Evolutionary conservation across 1,140 invertebrate genomes (phyloP), one percentile per base, ranked within the genome.

Genomic region (Tribolium madens): DNA sequence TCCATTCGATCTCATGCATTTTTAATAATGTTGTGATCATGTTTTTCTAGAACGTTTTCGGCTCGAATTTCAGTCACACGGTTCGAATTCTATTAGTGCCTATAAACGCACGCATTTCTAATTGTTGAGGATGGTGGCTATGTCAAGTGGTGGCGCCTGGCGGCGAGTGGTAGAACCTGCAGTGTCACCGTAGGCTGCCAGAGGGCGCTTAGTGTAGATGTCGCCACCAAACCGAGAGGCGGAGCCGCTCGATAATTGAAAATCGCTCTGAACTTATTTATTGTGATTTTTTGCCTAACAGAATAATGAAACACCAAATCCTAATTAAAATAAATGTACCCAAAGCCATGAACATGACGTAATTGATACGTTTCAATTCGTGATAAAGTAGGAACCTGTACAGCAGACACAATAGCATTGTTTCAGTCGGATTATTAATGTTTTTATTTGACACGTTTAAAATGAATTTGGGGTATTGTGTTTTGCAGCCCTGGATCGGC

Each of bases 1-100:
- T 64, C 57, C 57, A 64, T 64, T 64, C 31, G 57, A 64, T 64
- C 57, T 64, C 57, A 64, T 64, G 26, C 57, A 64, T 64, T 64
- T 64, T 64, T 64, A 64, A 64, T 64, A 33, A 33, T 33, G 57
- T 64, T 33, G 57, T 64, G 57, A 64, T 64, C 57, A 33, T 64
- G 57, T 64, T 60, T n/a, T 60, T 60, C 9, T 60, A 60, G 18
- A 15, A 60, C 53, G 53, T 60, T 13, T 64, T 64, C 57, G 4
- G 13, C 31, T 33, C 26, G 57, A 64, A 64, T 64, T 64, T 64
- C 57, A 26, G 1, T 21, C 17, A 26, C 53, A 60, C 53, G 53
- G 10, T n/a, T 10, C n/a, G 26, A 60, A 60, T 26, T 26, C 17
- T 36, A 57, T 57, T 57, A 57, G 7, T 3, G 10, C 13, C 48